Conservation (phyloP, 92 coral and sea anemone species). For the Porites divaricata region DNA sequence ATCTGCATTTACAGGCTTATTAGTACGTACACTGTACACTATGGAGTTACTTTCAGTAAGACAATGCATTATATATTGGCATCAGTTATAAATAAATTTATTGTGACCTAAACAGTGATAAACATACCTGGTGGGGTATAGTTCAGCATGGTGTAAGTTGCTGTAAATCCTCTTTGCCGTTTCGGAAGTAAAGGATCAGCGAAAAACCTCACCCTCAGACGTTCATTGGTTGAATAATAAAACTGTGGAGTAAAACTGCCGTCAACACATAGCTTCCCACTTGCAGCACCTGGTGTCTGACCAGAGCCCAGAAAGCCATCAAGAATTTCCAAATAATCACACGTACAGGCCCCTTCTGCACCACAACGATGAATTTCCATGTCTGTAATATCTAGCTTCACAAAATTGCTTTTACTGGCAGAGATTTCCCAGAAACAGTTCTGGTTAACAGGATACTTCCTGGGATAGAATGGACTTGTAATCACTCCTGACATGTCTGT, state of each 20-base stretch:
- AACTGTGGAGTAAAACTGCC: no score
- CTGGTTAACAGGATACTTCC: conserved; percentile 9
- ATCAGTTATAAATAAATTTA: no score
- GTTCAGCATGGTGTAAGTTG: conserved; percentile 1
- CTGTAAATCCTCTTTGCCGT: neutral
- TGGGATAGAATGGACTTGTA: conserved; percentile 23
- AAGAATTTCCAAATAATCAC: conserved; percentile 14
- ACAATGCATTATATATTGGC: no score
- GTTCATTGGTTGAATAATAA: conserved; percentile 25
- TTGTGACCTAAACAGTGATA: neutral
- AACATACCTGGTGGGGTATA: conserved; percentile 26
- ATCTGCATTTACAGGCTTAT: no score
- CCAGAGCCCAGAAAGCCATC: neutral
- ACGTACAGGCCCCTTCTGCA: neutral
- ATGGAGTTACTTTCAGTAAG: no score
- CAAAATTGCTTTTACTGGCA: neutral
- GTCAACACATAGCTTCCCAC: neutral
- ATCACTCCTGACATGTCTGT: conserved; percentile 22
- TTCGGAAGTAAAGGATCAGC: neutral
- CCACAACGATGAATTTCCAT: neutral
- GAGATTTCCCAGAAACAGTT: conserved; percentile 16
- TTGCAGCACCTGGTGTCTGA: neutral
- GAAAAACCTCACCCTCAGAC: neutral
- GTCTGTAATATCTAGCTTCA: conserved; percentile 4
- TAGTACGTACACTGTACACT: no score